Base-by-base conservation (phyloP, 1,140 invertebrate genomes). In the Cepaea nemoralis region DNA sequence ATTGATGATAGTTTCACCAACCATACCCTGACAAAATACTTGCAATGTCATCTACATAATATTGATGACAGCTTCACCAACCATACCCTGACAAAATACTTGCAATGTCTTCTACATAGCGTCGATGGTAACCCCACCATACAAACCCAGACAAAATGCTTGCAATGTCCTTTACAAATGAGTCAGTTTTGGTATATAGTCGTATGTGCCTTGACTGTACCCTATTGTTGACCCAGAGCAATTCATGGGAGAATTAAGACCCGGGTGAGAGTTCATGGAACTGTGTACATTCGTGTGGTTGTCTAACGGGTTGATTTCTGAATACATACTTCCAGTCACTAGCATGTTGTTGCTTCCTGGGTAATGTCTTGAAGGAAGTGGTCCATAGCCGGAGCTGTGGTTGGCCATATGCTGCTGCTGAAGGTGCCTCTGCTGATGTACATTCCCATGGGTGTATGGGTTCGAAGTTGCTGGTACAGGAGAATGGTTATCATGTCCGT, bases 151-250 rank as follows among this genome's bases (percentile, higher is more conserved):
- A n/a, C n/a, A n/a, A n/a, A n/a, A n/a, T n/a, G n/a, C n/a, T n/a
- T n/a, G n/a, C n/a, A n/a, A n/a, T n/a, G 66, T 31, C 39, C 14
- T 67, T 59, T 85, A 85, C 67, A 85, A 83, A 74, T 85, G 84
- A 6, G 84, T 85, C 27, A 85, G 74, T 77, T 85, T 85, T 27
- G 84, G 84, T 70, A 85, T 85, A 59, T 85, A 85, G 69, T 85
- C 84, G 40, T 85, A 85, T 0, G 75, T 66, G 10, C 80, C 80
- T n/a, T 83, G 84, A 42, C 63, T 77, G 79, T 84, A 84, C 6
- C 83, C 84, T 37, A 70, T 66, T 27, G 85, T 80, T 0, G 85
- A 81, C 27, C 83, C 77, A 39, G 85, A 83, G 71, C 83, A 84
- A 59, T 82, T 85, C 69, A 84, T 82, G 0, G 80, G 82, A 6